phyloP scores from a whole-genome alignment of 1,140 invertebrate genomes.

The Nylanderia fulva region DNA sequence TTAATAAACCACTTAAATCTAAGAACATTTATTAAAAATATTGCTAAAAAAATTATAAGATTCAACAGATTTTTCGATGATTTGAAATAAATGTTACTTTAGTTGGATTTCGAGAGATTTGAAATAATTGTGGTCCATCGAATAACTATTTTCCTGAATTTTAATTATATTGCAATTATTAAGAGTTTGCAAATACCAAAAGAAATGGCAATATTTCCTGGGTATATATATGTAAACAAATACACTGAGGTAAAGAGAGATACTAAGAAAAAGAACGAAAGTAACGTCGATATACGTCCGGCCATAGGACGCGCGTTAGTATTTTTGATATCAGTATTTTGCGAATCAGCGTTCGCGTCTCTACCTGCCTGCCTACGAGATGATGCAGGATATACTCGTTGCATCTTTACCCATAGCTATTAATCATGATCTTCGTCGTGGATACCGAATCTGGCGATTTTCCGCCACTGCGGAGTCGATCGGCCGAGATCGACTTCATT shows the following conservation, averaged over 20 bases:
- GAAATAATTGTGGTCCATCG: too few relatives aligned
- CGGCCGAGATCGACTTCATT: conserved; percentile 12
- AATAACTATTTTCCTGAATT: too few relatives aligned
- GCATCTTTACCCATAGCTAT: conserved; percentile 28
- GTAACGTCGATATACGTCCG: conserved; percentile 65
- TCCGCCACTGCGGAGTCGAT: conserved; percentile 6
- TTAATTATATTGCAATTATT: neutral
- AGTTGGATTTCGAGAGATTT: neutral
- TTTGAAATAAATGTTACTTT: neutral
- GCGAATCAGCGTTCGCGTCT: conserved; percentile 67
- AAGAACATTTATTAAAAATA: neutral
- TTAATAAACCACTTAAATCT: too few relatives aligned
- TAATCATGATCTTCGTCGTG: conserved; percentile 52
- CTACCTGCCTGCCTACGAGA: conserved; percentile 77
- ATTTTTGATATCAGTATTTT: conserved; percentile 86
- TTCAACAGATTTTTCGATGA: neutral
- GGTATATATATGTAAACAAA: conserved; percentile 16
- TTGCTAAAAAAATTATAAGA: neutral
- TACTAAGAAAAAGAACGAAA: conserved; percentile 65
- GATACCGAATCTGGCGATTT: conserved; percentile 9
- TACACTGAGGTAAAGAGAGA: conserved; percentile 44
- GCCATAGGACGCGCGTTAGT: conserved; percentile 77
- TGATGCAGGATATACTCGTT: conserved; percentile 72
- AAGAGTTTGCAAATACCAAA: neutral
- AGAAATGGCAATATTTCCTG: conserved; percentile 9